Evolutionary conservation across 1,140 invertebrate genomes (phyloP), one percentile per base, ranked within the genome.

Genomic region (Formica exsecta): DNA sequence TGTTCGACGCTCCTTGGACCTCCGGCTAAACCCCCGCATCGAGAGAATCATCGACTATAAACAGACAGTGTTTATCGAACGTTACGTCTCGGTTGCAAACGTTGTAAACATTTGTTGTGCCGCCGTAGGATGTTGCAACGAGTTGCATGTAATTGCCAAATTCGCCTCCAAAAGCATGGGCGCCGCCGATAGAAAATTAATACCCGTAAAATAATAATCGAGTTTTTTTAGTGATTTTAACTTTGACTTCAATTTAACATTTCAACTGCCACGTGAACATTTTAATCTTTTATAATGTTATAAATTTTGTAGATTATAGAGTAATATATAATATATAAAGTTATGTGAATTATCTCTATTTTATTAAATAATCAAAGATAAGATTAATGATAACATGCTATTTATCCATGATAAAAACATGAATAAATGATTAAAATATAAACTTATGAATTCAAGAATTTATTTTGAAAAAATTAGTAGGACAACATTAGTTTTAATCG

Each of bases 11-110:
- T 87, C 85, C 85, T 90, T 89, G 89, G 54, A 86, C 62, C 86
- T 90, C 68, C 62, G 57, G 77, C 3, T 79, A 91, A 91, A 90
- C 89, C 81, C 88, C 89, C 57, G n/a, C 84, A 90, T 90, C 83
- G 81, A 89, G 76, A 81, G 66, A 86, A 89, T 90, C 83, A 86
- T 88, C 88, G 87, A 89, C 25, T 89, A 89, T 38, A 84, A 81
- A 89, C 51, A 73, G 76, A 57, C 44, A 65, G 86, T 66, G 73
- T 89, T 85, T 89, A 83, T 89, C 88, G 71, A 80, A 54, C 48
- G 70, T 59, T 86, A 57, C 54, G 48, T 73, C n/a, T 64, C 22
- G 48, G n/a, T 75, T 51, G 36, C 36, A 83, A 71, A 19, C 8
- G 59, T 79, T 38, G 57, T 75, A 59, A 64, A 25, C 44, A 76